Conservation (phyloP, 2,113 vertebrate genomes). For the Rhodinocichla rosea region DNA sequence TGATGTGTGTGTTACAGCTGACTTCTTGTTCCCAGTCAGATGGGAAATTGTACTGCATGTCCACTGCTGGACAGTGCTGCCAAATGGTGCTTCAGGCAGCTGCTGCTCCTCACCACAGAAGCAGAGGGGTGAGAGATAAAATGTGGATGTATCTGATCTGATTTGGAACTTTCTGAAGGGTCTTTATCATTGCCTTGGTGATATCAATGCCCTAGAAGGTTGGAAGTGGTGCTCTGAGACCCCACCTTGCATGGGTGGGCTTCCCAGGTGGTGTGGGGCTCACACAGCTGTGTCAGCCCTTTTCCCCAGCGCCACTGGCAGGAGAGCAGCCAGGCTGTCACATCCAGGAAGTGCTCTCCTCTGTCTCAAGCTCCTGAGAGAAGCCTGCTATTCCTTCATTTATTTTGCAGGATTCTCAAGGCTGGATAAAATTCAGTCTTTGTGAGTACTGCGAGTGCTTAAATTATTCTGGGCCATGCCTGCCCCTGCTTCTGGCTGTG, state of each 20-base stretch:
- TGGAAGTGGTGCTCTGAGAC: not conserved
- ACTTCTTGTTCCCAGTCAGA: not conserved
- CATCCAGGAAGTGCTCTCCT: not conserved
- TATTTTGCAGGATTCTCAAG: not conserved
- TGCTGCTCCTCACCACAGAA: not conserved
- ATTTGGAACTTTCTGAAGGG: not conserved
- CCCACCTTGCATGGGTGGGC: not conserved
- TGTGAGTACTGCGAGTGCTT: fast-evolving
- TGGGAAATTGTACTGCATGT: not conserved
- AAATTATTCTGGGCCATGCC: not conserved
- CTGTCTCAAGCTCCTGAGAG: not conserved
- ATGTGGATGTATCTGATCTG: not conserved
- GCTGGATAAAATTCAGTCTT: not conserved
- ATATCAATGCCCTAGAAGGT: not conserved
- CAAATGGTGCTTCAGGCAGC: not conserved
- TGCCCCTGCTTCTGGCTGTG: not conserved
- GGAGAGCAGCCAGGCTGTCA: not conserved
- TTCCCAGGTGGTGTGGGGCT: not conserved
- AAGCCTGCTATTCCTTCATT: not conserved
- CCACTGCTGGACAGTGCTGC: not conserved
- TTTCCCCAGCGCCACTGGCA: not conserved
- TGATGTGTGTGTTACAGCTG: not conserved
- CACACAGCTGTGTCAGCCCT: fast-evolving
- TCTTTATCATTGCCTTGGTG: not conserved
- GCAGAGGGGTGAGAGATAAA: not conserved